Conservation (phyloP, 2,113 vertebrate species). For the Ictalurus furcatus region DNA sequence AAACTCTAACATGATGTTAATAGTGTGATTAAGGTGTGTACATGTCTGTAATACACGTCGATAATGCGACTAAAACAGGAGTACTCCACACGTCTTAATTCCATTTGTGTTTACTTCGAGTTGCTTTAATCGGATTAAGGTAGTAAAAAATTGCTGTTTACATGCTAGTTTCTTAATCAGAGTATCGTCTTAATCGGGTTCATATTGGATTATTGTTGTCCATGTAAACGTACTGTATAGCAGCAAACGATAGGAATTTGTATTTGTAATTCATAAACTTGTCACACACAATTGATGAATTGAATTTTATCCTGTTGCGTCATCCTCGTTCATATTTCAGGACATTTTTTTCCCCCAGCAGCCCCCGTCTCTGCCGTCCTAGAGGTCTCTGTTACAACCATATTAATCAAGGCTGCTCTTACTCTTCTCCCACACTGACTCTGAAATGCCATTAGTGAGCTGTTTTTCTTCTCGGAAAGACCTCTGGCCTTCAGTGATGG, state of each 20-base stretch:
- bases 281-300: conserved; percentile 14
- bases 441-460: conserved; percentile 44
- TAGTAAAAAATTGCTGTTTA: no score
- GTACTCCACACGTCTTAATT: no score
- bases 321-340: conserved; percentile 35
- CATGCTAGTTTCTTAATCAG: no score
- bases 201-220: no score
- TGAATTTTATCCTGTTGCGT: conserved; percentile 41
- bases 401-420: conserved; percentile 48
- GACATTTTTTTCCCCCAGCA: conserved; percentile 6
- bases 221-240: not conserved
- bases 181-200: no score
- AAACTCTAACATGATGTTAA: no score
- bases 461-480: conserved; percentile 8
- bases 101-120: no score
- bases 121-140: no score
- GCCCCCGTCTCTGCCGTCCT: not conserved
- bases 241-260: not conserved
- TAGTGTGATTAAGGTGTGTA: no score
- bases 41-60: no score
- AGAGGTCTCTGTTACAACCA: conserved; percentile 31
- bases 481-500: conserved; percentile 42
- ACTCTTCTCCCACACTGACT: conserved; percentile 20
- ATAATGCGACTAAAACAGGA: no score
- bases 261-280: not conserved